Evolutionary conservation across 2,113 vertebrate species (phyloP).

Genomic region (Saguinus imperator): DNA sequence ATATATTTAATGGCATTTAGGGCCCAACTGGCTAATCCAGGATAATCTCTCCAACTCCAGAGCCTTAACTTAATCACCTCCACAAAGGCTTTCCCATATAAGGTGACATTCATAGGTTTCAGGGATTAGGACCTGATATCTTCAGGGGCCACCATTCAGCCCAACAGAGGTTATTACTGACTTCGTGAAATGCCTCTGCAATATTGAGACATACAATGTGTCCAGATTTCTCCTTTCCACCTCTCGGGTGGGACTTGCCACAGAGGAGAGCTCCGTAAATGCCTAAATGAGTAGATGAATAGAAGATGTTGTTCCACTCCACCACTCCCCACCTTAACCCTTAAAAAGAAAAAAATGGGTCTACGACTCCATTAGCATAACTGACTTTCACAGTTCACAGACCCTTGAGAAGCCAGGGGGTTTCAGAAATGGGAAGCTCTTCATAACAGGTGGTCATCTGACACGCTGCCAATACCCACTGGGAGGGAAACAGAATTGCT

Average conservation of each 20-base stretch:
- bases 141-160: background rate
- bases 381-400: background rate
- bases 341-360: background rate
- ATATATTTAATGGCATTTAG: background rate
- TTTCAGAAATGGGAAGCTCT: background rate
- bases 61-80: background rate
- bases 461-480: background rate
- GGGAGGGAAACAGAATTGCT: background rate
- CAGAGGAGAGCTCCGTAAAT: background rate
- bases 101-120: background rate
- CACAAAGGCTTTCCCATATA: background rate
- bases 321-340: background rate
- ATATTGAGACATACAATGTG: background rate
- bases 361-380: background rate
- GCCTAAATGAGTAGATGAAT: background rate
- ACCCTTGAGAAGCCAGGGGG: background rate
- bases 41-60: background rate
- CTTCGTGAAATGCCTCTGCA: constrained; percentile 26
- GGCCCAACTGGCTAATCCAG: background rate
- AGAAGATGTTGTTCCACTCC: background rate
- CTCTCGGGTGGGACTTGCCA: background rate
- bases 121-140: background rate
- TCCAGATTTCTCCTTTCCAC: background rate
- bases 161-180: background rate
- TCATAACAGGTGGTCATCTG: background rate